Percentiles rank a stretch among this genome's conserved stretches.
These are phyloP conservation scores for Flabesymbios commensalis DNA, from an alignment of 2,888 invertebrate species.

Conservation along the genomic window DNA sequence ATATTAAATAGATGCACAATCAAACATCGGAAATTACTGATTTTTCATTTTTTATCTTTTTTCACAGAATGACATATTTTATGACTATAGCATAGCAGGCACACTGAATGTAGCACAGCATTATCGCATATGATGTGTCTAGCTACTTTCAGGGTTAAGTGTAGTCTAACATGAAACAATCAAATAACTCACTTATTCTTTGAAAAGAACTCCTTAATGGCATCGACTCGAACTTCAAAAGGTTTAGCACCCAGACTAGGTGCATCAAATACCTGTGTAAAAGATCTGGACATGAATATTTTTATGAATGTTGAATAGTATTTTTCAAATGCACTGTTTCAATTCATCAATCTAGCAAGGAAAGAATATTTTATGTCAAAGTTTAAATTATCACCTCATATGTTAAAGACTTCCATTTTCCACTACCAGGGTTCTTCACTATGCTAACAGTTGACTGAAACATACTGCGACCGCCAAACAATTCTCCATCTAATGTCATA, in stretches of 20 bases:
- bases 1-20: no score
- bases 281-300: not conserved
- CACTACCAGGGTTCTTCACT: constrained; percentile 50
- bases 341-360: not conserved
- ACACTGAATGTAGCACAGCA: no score
- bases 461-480: constrained; percentile 54
- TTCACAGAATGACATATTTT: no score
- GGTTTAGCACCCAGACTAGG: constrained; percentile 47
- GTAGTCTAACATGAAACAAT: no score
- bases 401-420: constrained; percentile 48
- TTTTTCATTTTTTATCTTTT: no score
- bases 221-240: constrained; percentile 49
- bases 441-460: constrained; percentile 57
- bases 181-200: constrained; percentile 44
- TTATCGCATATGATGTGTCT: no score
- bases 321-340: no score
- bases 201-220: constrained; percentile 47
- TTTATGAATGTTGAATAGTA: no score
- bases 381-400: constrained; percentile 45
- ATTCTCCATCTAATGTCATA: constrained; percentile 53
- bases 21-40: no score
- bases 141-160: no score
- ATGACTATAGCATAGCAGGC: no score
- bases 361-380: not conserved
- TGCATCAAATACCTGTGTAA: constrained; percentile 52